These are phyloP conservation scores for Rhadinocentrus ornatus DNA, from an alignment of 2,797 vertebrate genomes.

Conservation along the genomic window DNA sequence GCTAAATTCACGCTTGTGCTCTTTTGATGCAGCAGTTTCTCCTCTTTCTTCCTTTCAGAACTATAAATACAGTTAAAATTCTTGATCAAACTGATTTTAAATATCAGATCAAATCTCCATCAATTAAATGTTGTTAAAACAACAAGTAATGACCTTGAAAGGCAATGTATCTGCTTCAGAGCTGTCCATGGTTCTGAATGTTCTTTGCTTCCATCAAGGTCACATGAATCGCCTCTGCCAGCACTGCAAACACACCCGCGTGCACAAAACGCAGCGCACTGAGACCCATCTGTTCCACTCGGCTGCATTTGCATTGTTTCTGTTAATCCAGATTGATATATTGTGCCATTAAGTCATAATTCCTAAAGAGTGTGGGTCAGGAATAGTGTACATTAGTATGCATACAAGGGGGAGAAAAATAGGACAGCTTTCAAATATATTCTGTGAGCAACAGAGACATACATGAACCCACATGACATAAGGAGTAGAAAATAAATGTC, in stretches of 20 bases:
- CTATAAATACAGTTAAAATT: neutral
- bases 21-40: neutral
- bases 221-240: conserved; percentile 49
- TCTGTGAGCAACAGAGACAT: neutral
- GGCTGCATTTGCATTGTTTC: conserved; percentile 66
- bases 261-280: conserved; percentile 16
- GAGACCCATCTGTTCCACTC: conserved; percentile 73
- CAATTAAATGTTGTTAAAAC: neutral
- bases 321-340: conserved; percentile 71
- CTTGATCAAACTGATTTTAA: neutral
- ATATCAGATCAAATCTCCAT: neutral
- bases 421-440: conserved; percentile 7
- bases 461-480: conserved; percentile 3
- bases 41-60: neutral
- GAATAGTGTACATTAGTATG: conserved; percentile 25
- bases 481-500: conserved; percentile 40
- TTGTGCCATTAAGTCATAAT: conserved; percentile 58
- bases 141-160: conserved; percentile 1
- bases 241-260: conserved; percentile 8
- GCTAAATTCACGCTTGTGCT: neutral
- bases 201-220: conserved; percentile 66
- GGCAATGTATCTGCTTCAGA: conserved; percentile 1
- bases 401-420: neutral
- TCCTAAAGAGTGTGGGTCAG: conserved; percentile 51
- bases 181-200: conserved; percentile 35